Conservation (phyloP, 2,888 invertebrate species). For the Hipparchia sbordonii region DNA sequence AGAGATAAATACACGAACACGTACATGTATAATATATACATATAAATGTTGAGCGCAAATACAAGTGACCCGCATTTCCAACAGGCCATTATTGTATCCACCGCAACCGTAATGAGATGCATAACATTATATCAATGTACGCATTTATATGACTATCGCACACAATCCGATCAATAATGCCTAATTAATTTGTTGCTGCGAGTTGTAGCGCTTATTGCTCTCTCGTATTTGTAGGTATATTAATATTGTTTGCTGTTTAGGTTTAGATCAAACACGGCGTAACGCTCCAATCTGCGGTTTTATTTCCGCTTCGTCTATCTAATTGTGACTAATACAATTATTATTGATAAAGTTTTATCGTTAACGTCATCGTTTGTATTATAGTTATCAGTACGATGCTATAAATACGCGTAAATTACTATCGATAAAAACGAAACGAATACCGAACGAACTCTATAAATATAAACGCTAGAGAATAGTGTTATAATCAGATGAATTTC, state of each 20-base stretch:
- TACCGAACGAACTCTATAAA: conserved; percentile 1
- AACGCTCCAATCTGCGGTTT: conserved; percentile 17
- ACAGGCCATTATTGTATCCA: conserved; percentile 69
- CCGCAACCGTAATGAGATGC: conserved; percentile 72
- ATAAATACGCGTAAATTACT: background rate
- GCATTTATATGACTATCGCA: conserved; percentile 49
- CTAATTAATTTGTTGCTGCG: conserved; percentile 59
- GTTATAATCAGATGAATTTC: conserved; percentile 33
- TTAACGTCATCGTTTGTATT: conserved; percentile 8
- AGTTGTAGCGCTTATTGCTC: conserved; percentile 38
- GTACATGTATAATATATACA: background rate
- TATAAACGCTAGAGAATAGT: conserved; percentile 14
- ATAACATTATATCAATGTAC: conserved; percentile 49
- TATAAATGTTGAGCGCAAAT: conserved; percentile 34
- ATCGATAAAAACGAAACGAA: conserved; percentile 10
- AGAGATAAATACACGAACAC: conserved; percentile 6
- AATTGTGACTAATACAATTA: conserved; percentile 18
- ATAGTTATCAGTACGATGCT: background rate
- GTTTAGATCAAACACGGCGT: conserved; percentile 12
- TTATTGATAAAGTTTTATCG: conserved; percentile 11
- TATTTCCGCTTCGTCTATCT: conserved; percentile 10
- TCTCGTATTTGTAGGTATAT: conserved; percentile 22
- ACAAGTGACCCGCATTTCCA: conserved; percentile 72
- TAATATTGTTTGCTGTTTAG: conserved; percentile 17
- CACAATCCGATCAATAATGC: conserved; percentile 68